Conservation (phyloP, 2,888 invertebrate species). For the Ophion ellenae region DNA sequence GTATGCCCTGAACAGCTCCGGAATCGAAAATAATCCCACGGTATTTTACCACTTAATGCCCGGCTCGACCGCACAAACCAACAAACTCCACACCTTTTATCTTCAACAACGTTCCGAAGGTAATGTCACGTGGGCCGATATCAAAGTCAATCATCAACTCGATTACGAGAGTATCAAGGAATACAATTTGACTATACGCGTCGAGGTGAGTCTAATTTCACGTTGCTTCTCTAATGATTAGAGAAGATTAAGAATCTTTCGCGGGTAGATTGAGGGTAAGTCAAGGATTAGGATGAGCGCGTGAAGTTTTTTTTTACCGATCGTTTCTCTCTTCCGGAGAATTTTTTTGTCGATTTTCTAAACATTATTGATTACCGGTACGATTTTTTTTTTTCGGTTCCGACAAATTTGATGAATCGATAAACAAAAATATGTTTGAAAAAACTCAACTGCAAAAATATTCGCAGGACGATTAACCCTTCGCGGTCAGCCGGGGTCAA, state of each 20-base stretch:
- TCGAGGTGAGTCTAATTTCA: conserved; percentile 89
- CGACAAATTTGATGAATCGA: not conserved
- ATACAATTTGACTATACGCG: conserved; percentile 97
- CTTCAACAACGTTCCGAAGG: conserved; percentile 95
- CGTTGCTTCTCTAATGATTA: not conserved
- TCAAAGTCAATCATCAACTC: conserved; percentile 97
- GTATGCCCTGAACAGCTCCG: conserved; percentile 89
- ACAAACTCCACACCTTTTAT: conserved; percentile 97
- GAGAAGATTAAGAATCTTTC: not conserved
- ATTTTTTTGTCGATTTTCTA: too few species aligned
- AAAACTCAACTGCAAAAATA: too few species aligned
- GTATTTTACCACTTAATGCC: conserved; percentile 98
- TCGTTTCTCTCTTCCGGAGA: too few species aligned
- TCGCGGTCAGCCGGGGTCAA: too few species aligned
- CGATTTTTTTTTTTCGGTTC: not conserved
- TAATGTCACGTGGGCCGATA: conserved; percentile 95
- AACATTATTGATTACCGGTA: too few species aligned
- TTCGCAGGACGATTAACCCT: not conserved
- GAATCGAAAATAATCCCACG: conserved; percentile 97
- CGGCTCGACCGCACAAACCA: conserved; percentile 97
- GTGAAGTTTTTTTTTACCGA: not conserved
- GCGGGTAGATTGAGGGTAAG: not conserved
- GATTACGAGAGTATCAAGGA: conserved; percentile 98
- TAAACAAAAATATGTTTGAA: not conserved
- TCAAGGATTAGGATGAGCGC: not conserved